Evolutionary conservation across 2,113 vertebrate species (phyloP).

Genomic region (Agapornis roseicollis): DNA sequence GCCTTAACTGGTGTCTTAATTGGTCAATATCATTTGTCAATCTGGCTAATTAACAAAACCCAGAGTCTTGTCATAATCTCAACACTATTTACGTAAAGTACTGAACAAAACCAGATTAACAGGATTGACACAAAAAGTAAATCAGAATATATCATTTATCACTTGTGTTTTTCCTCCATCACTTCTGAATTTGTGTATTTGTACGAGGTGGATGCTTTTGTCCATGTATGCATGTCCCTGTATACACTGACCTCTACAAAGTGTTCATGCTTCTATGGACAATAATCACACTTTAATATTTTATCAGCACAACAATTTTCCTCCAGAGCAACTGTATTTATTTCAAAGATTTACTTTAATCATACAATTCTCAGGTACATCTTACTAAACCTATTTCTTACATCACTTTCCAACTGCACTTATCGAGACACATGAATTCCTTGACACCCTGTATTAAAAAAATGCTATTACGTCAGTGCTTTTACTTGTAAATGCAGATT

Average conservation of each 20-base stretch:
- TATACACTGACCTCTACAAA: not conserved
- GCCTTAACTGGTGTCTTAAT: not conserved
- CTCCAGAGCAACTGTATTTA: not conserved
- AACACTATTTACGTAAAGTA: not conserved
- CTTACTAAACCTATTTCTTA: not conserved
- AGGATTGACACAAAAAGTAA: not conserved
- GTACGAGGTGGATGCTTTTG: not conserved
- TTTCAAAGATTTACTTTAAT: not conserved
- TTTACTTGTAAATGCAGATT: not conserved
- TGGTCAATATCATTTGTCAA: not conserved
- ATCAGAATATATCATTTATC: not conserved
- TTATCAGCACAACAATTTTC: not conserved
- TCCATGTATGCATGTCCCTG: not conserved
- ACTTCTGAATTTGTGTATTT: not conserved
- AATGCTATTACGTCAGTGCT: not conserved
- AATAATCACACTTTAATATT: not conserved
- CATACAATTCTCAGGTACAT: not conserved
- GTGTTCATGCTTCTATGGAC: not conserved
- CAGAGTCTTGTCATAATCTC: not conserved
- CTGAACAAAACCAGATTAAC: not conserved
- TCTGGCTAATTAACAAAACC: not conserved
- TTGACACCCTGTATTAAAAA: not conserved
- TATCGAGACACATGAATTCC: not conserved
- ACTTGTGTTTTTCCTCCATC: not conserved
- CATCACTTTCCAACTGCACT: not conserved